Evolutionary conservation across 2,888 invertebrate genomes (phyloP).

Genomic region (Noctua janthe): DNA sequence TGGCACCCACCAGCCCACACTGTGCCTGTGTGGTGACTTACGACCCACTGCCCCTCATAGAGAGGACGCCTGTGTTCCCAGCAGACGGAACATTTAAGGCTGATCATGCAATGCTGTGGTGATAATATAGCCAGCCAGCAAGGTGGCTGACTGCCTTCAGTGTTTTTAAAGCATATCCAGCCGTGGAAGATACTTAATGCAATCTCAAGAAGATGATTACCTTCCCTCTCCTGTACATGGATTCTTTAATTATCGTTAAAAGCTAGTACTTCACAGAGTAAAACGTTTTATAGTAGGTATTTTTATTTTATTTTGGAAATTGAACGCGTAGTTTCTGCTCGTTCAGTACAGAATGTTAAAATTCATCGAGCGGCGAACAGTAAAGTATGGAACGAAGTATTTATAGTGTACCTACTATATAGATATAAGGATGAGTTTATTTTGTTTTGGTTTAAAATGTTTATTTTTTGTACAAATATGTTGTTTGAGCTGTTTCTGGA

Average conservation of each 20-base stretch:
- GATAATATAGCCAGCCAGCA: neutral
- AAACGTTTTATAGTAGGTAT: constrained; percentile 12
- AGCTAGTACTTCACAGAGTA: constrained; percentile 23
- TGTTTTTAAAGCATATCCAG: neutral
- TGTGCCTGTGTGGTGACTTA: too few relatives aligned
- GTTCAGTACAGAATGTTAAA: constrained; percentile 19
- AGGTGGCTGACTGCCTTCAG: neutral
- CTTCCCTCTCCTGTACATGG: constrained; percentile 22
- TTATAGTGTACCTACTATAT: too few relatives aligned
- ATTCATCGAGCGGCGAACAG: constrained; percentile 24
- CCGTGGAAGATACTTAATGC: constrained; percentile 3
- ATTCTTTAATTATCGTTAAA: constrained; percentile 13
- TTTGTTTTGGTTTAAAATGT: constrained; percentile 6
- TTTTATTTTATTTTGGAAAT: constrained; percentile 44
- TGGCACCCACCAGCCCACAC: too few relatives aligned
- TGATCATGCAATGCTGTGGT: neutral
- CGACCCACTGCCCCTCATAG: too few relatives aligned
- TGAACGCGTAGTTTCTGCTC: constrained; percentile 25
- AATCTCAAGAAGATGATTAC: constrained; percentile 19
- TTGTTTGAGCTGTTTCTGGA: neutral
- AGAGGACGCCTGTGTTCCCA: too few relatives aligned
- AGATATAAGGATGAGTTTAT: neutral
- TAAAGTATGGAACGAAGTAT: constrained; percentile 15
- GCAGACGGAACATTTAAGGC: too few relatives aligned
- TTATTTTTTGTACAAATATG: neutral